These are phyloP conservation scores for Pseudochirops cupreus DNA, from an alignment of 2,797 vertebrate genomes.

Conservation along the genomic window DNA sequence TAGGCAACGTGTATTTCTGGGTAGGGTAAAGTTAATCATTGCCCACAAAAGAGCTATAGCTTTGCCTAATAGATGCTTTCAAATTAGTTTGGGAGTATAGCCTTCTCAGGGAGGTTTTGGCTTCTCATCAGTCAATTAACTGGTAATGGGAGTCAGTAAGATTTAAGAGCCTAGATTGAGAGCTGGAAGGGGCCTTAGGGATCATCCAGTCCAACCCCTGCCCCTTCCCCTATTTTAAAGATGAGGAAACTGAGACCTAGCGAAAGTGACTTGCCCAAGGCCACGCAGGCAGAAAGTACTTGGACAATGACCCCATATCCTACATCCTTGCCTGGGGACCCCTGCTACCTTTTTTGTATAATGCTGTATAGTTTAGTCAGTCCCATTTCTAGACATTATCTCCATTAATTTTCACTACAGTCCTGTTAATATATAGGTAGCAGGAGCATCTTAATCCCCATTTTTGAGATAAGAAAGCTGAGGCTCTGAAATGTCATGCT, in stretches of 20 bases:
- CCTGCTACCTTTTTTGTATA: neutral
- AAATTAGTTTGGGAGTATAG: constrained; percentile 44
- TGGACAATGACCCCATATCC: neutral
- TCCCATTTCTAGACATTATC: neutral
- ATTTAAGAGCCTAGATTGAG: neutral
- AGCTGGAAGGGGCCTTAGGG: neutral
- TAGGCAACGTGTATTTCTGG: neutral
- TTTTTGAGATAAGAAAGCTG: neutral
- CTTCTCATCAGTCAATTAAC: constrained; percentile 21
- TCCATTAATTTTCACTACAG: neutral
- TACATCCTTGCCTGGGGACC: neutral
- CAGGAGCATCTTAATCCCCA: neutral
- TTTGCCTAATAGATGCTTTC: constrained; percentile 49
- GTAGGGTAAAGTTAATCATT: neutral
- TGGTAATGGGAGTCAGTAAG: neutral
- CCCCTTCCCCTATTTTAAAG: neutral
- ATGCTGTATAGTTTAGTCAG: neutral
- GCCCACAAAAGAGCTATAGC: constrained; percentile 1
- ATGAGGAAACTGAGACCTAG: neutral
- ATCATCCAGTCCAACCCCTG: neutral
- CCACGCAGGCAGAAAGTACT: neutral
- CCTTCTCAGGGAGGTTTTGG: constrained; percentile 43
- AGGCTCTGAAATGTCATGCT: neutral
- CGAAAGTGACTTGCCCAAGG: neutral
- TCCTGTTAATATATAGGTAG: neutral